Evolutionary conservation across 2,888 invertebrate species (phyloP).

Genomic region (Epistrophe grossulariae): DNA sequence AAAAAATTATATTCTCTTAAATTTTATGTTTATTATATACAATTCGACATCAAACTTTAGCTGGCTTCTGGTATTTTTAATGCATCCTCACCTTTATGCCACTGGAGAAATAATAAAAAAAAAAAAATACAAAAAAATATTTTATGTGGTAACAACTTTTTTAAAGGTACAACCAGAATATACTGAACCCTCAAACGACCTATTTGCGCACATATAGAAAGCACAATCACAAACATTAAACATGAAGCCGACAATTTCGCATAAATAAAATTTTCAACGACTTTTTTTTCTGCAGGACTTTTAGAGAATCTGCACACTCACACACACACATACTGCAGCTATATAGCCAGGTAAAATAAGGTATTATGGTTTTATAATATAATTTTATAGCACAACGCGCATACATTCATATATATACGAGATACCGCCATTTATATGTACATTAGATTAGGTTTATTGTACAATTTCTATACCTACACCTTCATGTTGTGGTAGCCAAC

Average conservation of each 20-base stretch:
- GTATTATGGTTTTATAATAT: conserved; percentile 63
- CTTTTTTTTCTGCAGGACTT: conserved; percentile 37
- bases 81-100: conserved; percentile 52
- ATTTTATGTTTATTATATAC: conserved; percentile 69
- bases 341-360: conserved; percentile 1
- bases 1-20: conserved; percentile 66
- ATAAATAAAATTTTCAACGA: conserved; percentile 72
- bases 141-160: conserved; percentile 54
- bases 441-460: conserved; percentile 64
- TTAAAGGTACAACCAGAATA: conserved; percentile 31
- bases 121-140: neutral
- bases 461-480: conserved; percentile 35
- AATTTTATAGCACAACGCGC: conserved; percentile 53
- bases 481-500: conserved; percentile 9
- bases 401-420: neutral
- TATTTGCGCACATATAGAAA: conserved; percentile 39
- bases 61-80: conserved; percentile 45
- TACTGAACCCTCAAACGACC: conserved; percentile 49
- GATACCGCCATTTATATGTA: conserved; percentile 49
- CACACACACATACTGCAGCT: neutral
- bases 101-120: conserved; percentile 29
- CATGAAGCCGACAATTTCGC: conserved; percentile 71
- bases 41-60: conserved; percentile 33
- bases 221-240: conserved; percentile 66
- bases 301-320: neutral